Conservation (phyloP, 2,888 invertebrate species). For the Busseola fusca region DNA sequence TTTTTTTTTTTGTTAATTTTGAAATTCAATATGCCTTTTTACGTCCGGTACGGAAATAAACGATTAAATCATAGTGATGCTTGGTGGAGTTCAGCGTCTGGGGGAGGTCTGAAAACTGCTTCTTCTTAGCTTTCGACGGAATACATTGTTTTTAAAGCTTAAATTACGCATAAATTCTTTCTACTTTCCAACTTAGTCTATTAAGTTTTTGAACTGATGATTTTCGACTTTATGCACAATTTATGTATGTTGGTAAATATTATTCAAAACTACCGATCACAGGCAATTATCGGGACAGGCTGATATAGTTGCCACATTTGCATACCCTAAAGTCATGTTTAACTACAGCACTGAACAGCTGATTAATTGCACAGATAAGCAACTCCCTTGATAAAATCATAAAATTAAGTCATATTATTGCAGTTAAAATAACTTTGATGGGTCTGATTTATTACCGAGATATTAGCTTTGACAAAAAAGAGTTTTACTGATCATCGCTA, state of each 20-base stretch:
- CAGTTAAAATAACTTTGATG: constrained; percentile 29
- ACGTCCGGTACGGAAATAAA: background rate
- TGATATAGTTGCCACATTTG: constrained; percentile 24
- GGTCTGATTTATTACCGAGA: constrained; percentile 24
- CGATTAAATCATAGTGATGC: background rate
- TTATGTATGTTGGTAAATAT: constrained; percentile 37
- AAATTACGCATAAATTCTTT: background rate
- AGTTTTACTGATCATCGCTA: constrained; percentile 1
- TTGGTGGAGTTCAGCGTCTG: background rate
- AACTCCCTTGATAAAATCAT: constrained; percentile 52
- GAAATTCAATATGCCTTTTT: too few species aligned
- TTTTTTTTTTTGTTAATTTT: too few species aligned
- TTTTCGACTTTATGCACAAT: constrained; percentile 17
- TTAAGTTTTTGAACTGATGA: constrained; percentile 24
- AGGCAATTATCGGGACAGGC: background rate
- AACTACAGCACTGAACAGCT: constrained; percentile 28
- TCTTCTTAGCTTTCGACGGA: background rate
- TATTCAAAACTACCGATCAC: constrained; percentile 32
- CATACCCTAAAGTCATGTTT: constrained; percentile 42
- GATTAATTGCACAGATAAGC: constrained; percentile 46
- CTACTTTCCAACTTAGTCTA: background rate
- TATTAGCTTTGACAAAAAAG: constrained; percentile 4
- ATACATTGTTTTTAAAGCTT: background rate
- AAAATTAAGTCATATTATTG: constrained; percentile 35
- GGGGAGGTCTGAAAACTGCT: background rate